These are phyloP conservation scores for Sebastes iracundus DNA, from an alignment of 2,797 vertebrate genomes.

Conservation along the genomic window DNA sequence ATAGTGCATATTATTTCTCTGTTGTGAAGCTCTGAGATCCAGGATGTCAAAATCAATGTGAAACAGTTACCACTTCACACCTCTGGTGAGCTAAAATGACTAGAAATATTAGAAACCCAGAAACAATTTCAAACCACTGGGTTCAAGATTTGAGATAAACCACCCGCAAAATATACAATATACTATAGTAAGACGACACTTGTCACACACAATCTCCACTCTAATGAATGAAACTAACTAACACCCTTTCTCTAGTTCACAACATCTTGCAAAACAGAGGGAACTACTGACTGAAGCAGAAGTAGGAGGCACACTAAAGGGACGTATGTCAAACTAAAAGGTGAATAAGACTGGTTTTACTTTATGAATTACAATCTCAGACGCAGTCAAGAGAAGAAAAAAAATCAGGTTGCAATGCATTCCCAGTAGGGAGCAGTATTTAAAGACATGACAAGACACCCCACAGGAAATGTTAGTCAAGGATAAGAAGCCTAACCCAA, in stretches of 20 bases:
- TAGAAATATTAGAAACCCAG: neutral
- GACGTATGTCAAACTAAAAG: conserved; percentile 18
- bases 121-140: conserved; percentile 1
- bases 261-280: neutral
- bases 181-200: neutral
- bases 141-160: conserved; percentile 10
- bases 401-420: neutral
- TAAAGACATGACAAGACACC: conserved; percentile 20
- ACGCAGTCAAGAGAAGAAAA: neutral
- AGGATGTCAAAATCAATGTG: neutral
- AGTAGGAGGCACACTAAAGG: neutral
- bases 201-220: neutral
- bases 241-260: neutral
- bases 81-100: neutral
- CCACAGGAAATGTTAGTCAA: conserved; percentile 18
- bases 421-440: conserved; percentile 6
- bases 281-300: conserved; percentile 36
- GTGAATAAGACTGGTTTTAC: conserved; percentile 15
- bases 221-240: conserved; percentile 25
- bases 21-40: neutral
- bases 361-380: conserved; percentile 1
- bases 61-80: neutral
- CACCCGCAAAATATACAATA: conserved; percentile 1
- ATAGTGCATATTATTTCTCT: neutral
- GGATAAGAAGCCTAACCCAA: neutral